Evolutionary conservation across 2,113 vertebrate genomes (phyloP), one percentile per base, ranked within the genome.

Genomic region (Psilopsiagon aymara): DNA sequence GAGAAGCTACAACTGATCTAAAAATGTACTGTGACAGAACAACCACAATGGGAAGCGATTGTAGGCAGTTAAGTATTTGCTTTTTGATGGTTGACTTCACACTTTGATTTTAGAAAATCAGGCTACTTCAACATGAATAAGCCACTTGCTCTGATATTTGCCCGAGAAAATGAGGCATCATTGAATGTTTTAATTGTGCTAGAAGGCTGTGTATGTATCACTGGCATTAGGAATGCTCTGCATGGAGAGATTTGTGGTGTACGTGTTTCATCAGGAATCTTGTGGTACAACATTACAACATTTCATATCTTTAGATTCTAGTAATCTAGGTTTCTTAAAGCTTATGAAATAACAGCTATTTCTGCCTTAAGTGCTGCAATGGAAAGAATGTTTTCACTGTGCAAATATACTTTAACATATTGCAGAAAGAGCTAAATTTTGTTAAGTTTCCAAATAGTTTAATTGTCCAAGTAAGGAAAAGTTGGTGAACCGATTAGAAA

Each of bases 271-370:
- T 89, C 27, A 46, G 69, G 76, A 82, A 87, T 94, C 84, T 35
- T 64, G 57, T 73, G 47, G 43, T 29, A 71, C 67, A 79, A 68
- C 59, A 52, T 88, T 91, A 63, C 39, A 87, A 68, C 69, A 84
- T 71, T 91, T 88, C 46, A 44, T 89, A 84, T 84, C 62, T 89
- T 89, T 35, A 44, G 76, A 83, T 84, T 93, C 51, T 71, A 75
- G 57, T 31, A 95, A 79, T 82, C 47, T 44, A 11, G 33, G 28
- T 94, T 96, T 86, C 91, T 82, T 68, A 73, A 75, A 66, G 25
- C 83, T 96, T 91, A 74, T 75, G 82, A 96, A 97, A 95, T 63
- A 95, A 43, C 64, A 82, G 35, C 57, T 94, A 88, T 92, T 95
- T 95, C 66, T 86, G 69, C 76, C 46, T 77, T 52, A 69, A 95